A percentile compares a stretch with the other conserved stretches of the same genome.
Evolutionary conservation across 2,113 vertebrate genomes (phyloP).

Genomic region (Pterophyllum scalare): DNA sequence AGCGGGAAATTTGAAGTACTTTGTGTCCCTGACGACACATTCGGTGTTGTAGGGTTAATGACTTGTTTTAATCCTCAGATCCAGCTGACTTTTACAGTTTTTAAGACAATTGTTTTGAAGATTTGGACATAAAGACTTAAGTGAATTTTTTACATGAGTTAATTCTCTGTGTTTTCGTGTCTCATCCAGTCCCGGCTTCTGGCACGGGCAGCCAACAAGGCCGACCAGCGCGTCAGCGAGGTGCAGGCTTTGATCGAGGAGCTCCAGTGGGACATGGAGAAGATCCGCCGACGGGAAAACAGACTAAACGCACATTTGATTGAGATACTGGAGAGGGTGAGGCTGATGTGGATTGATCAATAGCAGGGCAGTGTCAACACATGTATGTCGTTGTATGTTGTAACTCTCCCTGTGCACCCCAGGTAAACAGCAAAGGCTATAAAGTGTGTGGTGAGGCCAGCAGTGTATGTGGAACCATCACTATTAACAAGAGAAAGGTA

Average conservation of each 20-base stretch:
- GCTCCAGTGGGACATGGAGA: conserved; percentile 98
- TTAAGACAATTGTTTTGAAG: rapidly evolving
- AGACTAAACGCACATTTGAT: conserved; percentile 91
- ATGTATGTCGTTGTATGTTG: background rate
- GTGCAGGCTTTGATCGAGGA: conserved; percentile 93
- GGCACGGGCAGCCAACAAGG: conserved; percentile 88
- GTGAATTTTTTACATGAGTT: background rate
- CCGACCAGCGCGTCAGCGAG: conserved; percentile 91
- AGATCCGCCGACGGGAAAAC: conserved; percentile 93
- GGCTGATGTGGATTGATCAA: background rate
- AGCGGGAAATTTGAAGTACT: too few relatives aligned
- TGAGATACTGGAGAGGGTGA: conserved; percentile 91
- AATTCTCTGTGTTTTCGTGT: background rate
- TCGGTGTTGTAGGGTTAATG: background rate
- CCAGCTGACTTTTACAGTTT: background rate
- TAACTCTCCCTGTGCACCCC: conserved; percentile 8
- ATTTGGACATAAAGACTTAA: background rate
- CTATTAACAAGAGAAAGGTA: conserved; percentile 96
- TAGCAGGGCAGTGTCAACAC: background rate
- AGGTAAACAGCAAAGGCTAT: conserved; percentile 99
- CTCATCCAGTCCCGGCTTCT: conserved; percentile 77
- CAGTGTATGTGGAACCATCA: conserved; percentile 96
- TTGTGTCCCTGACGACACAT: too few relatives aligned
- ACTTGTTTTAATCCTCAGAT: background rate
- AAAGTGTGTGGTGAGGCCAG: conserved; percentile 97